phyloP scores from a whole-genome alignment of 1,140 invertebrate species.

The Artemia franciscana region DNA sequence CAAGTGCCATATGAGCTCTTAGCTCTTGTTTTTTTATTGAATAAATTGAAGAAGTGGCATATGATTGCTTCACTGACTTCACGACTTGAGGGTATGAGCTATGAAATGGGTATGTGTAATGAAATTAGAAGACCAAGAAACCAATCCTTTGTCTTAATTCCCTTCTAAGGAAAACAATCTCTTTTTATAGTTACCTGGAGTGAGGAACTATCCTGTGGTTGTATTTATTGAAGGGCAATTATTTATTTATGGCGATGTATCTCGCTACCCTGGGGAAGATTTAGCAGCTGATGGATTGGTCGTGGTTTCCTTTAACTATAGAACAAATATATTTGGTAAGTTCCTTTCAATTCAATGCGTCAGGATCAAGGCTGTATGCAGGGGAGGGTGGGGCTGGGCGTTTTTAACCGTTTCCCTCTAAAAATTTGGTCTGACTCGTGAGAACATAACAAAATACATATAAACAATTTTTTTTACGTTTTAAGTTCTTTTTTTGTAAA shows the following conservation, averaged over 20 bases:
- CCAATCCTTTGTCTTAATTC: too few species aligned
- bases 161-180: too few species aligned
- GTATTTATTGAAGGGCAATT: constrained; percentile 31
- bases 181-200: background rate
- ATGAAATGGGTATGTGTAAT: too few species aligned
- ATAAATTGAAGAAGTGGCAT: too few species aligned
- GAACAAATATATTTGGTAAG: constrained; percentile 32
- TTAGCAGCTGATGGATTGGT: constrained; percentile 35
- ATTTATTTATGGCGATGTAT: constrained; percentile 22
- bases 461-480: background rate
- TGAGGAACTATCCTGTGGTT: constrained; percentile 27
- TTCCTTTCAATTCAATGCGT: background rate
- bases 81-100: too few species aligned
- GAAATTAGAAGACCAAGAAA: too few species aligned
- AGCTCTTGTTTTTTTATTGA: too few species aligned
- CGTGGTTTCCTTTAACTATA: constrained; percentile 34
- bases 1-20: too few species aligned
- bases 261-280: constrained; percentile 33
- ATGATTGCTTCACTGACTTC: too few species aligned
- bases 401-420: background rate
- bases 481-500: background rate
- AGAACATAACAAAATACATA: too few species aligned
- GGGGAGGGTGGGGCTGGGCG: too few species aligned
- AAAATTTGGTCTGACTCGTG: background rate
- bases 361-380: background rate